Base-by-base conservation (phyloP, 2,888 invertebrate species). In the Microctonus brassicae region DNA sequence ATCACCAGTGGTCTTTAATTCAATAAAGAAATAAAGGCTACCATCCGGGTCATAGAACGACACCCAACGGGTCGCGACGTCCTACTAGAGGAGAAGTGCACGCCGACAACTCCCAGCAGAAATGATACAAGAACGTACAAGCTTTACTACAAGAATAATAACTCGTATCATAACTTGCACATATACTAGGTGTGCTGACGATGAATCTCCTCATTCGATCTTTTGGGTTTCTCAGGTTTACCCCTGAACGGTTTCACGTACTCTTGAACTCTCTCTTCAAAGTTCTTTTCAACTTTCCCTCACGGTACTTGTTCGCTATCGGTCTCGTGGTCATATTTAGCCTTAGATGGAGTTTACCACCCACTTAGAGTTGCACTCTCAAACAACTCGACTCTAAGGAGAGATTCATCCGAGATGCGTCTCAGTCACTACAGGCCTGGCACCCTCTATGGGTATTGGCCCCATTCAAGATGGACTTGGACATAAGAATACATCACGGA, bases 221-320 rank as follows among this genome's bases (percentile, higher is more conserved):
- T 87, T 88, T 89, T 87, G 87, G 88, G 88, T 88, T 91, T 90
- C 89, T 90, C 91, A 88, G 90, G 88, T 88, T 89, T 89, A 88
- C 88, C 88, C 87, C 88, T 88, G 89, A 88, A 87, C 89, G 88
- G 88, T 89, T 88, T 88, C 89, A 89, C 89, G 81, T 79, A 80
- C 80, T 80, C 76, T 81, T 81, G 76, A 80, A 81, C 80, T 82
- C 80, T 82, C 81, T 91, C 89, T 91, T 91, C 90, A 91, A 90
- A 91, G 91, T 91, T 89, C 91, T 92, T 91, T 91, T 90, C 91
- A 91, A 88, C 91, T 92, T 92, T 92, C 91, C 91, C 90, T 92
- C 91, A 90, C 91, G 90, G 90, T 90, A 90, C 90, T 90, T 90
- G 87, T 88, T 89, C 88, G 90, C 90, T 91, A 91, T 91, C 90